A percentile compares a stretch with the other conserved stretches of the same genome.
These are phyloP conservation scores for Siniperca scherzeri DNA, from an alignment of 2,797 vertebrate genomes.

Conservation along the genomic window DNA sequence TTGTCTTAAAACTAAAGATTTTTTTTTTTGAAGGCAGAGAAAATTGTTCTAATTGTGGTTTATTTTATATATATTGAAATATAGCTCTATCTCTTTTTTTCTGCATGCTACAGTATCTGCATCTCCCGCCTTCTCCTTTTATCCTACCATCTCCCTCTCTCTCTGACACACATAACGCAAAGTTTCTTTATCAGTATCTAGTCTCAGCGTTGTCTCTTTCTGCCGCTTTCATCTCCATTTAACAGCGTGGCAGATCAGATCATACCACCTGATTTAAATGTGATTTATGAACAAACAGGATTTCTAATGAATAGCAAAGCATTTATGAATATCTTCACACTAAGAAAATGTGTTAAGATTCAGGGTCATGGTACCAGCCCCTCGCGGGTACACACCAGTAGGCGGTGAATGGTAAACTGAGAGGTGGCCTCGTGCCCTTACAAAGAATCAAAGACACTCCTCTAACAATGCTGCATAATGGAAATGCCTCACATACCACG, in stretches of 20 bases:
- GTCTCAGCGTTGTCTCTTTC: constrained; percentile 50
- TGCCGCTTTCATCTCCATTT: constrained; percentile 67
- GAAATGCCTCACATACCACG: constrained; percentile 31
- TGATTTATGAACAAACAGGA: constrained; percentile 56
- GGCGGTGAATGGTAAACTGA: constrained; percentile 50
- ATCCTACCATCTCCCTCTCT: constrained; percentile 40
- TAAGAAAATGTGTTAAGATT: constrained; percentile 47
- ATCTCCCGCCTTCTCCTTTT: constrained; percentile 28
- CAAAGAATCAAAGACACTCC: constrained; percentile 56
- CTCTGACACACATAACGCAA: constrained; percentile 21
- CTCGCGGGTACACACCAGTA: constrained; percentile 20
- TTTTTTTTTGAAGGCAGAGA: constrained; percentile 7
- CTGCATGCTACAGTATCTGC: constrained; percentile 25
- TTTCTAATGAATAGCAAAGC: constrained; percentile 61
- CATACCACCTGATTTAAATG: constrained; percentile 61
- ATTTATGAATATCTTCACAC: constrained; percentile 50
- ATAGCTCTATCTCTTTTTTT: constrained; percentile 22
- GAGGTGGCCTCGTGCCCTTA: constrained; percentile 37
- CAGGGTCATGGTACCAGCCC: constrained; percentile 43
- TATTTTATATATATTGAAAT: constrained; percentile 26
- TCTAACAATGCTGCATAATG: constrained; percentile 46
- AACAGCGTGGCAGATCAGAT: constrained; percentile 62
- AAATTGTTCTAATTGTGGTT: constrained; percentile 9
- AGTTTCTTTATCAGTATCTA: constrained; percentile 43
- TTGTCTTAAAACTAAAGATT: constrained; percentile 14